Conservation (phyloP, 2,113 vertebrate species). For the Ochotona princeps region DNA sequence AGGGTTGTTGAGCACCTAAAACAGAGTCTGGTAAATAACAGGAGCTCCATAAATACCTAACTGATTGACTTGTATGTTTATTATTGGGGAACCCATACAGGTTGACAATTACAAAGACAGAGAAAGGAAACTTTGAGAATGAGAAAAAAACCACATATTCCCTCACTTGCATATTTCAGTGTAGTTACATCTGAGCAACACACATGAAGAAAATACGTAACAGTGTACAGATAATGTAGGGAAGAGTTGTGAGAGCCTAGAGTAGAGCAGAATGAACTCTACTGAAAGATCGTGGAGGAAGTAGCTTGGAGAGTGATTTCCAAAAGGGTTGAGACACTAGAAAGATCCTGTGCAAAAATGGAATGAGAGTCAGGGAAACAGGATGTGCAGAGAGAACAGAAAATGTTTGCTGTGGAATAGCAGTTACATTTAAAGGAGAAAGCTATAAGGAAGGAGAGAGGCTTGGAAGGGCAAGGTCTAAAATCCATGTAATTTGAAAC, state of each 20-base stretch:
- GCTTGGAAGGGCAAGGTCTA: background rate
- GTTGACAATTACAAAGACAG: background rate
- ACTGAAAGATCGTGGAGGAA: background rate
- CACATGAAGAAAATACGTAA: background rate
- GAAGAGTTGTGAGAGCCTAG: background rate
- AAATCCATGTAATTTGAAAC: background rate
- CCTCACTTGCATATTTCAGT: background rate
- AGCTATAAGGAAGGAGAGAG: background rate
- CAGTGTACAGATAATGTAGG: background rate
- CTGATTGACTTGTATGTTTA: background rate
- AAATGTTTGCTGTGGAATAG: background rate
- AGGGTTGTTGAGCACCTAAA: background rate
- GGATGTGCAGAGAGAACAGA: fast-evolving
- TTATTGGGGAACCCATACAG: background rate
- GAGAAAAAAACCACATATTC: background rate
- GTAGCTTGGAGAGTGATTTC: background rate
- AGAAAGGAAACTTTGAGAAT: background rate
- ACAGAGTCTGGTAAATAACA: background rate
- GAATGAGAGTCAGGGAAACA: background rate
- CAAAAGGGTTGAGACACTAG: background rate
- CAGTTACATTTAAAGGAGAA: background rate
- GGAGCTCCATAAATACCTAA: background rate
- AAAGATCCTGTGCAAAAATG: background rate
- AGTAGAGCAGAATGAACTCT: background rate
- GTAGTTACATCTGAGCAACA: background rate